Percentiles rank a stretch among this genome's conserved stretches.
Evolutionary conservation across 2,888 invertebrate species (phyloP).

Genomic region (Spisula solida): DNA sequence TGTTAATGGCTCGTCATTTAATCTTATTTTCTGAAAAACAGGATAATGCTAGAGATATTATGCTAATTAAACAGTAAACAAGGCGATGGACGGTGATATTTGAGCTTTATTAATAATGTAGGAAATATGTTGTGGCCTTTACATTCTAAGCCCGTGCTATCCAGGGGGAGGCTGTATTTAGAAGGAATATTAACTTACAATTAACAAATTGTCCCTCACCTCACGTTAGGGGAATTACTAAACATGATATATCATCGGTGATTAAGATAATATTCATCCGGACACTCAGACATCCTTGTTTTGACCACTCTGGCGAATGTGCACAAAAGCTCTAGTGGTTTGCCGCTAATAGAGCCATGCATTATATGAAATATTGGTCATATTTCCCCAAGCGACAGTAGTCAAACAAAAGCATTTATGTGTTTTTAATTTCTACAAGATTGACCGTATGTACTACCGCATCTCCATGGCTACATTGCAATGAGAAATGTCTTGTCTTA

Average conservation of each 20-base stretch:
- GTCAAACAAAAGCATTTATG: constrained; percentile 3
- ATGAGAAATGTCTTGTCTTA: neutral
- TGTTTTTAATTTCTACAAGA: constrained; percentile 15
- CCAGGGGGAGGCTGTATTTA: constrained; percentile 43
- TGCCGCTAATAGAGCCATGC: constrained; percentile 5
- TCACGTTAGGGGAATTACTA: constrained; percentile 42
- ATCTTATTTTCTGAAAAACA: constrained; percentile 53
- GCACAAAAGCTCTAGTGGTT: neutral
- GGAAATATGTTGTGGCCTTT: constrained; percentile 49
- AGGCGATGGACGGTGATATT: constrained; percentile 60
- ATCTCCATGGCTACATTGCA: neutral
- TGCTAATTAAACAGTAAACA: constrained; percentile 61
- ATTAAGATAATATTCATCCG: constrained; percentile 47
- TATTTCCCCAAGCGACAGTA: neutral
- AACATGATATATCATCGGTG: constrained; percentile 47
- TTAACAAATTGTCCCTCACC: constrained; percentile 44
- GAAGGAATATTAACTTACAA: constrained; percentile 49
- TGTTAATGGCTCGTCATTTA: constrained; percentile 61
- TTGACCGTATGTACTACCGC: neutral
- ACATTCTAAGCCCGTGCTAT: constrained; percentile 25
- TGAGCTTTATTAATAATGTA: constrained; percentile 67
- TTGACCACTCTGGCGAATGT: constrained; percentile 11
- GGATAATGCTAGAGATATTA: constrained; percentile 58
- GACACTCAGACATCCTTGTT: constrained; percentile 5
- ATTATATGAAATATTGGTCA: constrained; percentile 20